Conservation (phyloP, 2,113 vertebrate species). For the Malurus cyaneus region DNA sequence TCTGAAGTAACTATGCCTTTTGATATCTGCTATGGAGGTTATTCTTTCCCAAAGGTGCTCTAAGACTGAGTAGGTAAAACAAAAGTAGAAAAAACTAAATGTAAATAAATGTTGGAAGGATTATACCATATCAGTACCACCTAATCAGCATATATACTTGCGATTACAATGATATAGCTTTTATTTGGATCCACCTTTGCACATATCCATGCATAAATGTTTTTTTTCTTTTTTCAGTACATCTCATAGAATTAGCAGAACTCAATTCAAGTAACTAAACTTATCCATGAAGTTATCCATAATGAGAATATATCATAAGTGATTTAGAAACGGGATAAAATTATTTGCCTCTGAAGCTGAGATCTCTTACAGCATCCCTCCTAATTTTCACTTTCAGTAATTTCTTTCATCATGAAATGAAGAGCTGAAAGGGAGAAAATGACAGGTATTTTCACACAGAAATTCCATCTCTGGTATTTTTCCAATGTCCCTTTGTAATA, state of each 20-base stretch:
- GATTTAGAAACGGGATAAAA: not conserved
- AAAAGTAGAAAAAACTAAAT: not conserved
- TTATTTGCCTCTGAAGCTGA: not conserved
- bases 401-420: not conserved
- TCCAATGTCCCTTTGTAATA: not conserved
- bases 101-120: not conserved
- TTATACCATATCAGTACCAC: not conserved
- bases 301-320: not conserved
- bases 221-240: not conserved
- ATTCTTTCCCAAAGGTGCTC: not conserved
- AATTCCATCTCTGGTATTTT: not conserved
- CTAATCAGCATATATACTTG: not conserved
- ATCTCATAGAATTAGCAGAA: not conserved
- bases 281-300: not conserved
- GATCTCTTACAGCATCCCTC: not conserved
- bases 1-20: not conserved
- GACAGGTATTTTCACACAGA: not conserved
- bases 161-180: not conserved
- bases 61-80: not conserved
- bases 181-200: not conserved
- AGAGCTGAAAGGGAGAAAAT: not conserved
- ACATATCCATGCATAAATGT: not conserved
- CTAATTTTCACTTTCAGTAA: not conserved
- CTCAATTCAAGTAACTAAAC: not conserved
- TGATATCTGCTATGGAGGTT: not conserved